Percentiles rank a stretch among this genome's conserved stretches.
These are phyloP conservation scores for Lepilemur septentrionalis DNA, from an alignment of 2,797 vertebrate species.

Conservation along the genomic window DNA sequence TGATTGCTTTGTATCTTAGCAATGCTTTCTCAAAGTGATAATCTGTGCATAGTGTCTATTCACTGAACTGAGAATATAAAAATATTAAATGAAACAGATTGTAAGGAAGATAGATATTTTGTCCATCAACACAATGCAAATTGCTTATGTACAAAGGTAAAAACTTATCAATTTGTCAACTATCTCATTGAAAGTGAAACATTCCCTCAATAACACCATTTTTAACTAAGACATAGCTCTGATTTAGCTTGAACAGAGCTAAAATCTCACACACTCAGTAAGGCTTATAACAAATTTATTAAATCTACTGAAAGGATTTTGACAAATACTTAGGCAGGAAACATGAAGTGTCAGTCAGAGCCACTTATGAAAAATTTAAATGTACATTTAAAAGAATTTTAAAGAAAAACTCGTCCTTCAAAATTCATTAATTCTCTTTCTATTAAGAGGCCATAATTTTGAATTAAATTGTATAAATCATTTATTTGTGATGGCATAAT, in stretches of 20 bases:
- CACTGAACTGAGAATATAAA: not conserved
- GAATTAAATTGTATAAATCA: conserved; percentile 18
- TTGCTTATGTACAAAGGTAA: not conserved
- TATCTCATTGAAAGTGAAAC: not conserved
- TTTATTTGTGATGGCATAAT: conserved; percentile 28
- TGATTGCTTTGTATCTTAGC: not conserved
- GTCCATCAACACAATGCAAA: not conserved
- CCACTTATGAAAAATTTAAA: conserved; percentile 56
- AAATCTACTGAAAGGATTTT: not conserved
- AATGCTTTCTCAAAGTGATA: not conserved
- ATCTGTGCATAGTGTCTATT: not conserved
- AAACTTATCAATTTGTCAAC: conserved; percentile 28
- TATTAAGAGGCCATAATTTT: not conserved
- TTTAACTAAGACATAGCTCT: not conserved
- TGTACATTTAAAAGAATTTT: not conserved
- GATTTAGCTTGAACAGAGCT: not conserved
- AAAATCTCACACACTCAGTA: not conserved
- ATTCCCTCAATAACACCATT: not conserved
- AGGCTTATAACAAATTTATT: not conserved
- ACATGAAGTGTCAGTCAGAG: not conserved
- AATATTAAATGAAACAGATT: not conserved
- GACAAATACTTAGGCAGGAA: not conserved
- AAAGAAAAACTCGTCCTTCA: not conserved
- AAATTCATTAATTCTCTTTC: conserved; percentile 2
- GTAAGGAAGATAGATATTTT: not conserved